Evolutionary conservation across 2,113 vertebrate species (phyloP), one percentile per base, ranked within the genome.

Genomic region (Nerophis lumbriciformis): DNA sequence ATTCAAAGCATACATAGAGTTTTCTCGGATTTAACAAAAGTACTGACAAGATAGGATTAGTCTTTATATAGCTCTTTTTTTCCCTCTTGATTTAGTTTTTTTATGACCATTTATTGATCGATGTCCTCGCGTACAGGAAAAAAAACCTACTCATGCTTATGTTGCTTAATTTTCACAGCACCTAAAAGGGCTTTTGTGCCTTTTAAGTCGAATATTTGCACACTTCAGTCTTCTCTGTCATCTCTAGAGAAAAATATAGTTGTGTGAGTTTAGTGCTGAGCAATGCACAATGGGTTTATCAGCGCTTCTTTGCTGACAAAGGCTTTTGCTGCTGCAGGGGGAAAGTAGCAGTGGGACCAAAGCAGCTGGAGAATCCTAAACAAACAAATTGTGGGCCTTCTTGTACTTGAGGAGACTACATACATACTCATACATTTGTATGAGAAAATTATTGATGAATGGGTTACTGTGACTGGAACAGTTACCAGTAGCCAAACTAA

Each of bases 221-320:
- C 36, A 15, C 13, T 38, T 38, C 35, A 54, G 37, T 54, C 35
- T 54, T 54, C 4, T 36, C 35, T 9, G 6, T 15, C 14, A 54
- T 38, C 53, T 38, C 53, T 54, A 9, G 35, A 54, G 53, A 54
- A 14, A 37, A 54, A 54, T 54, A 38, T n/a, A 7, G 4, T 54
- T 54, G 8, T 38, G 53, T 54, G 53, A 54, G 10, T 45, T 11
- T 45, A 12, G 53, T 37, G 36, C 53, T 54, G 36, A 54, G 36
- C 35, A 38, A n/a, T 54, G 35, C 37, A 14, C 28, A 54, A 37
- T 54, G 53, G 53, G 53, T 15, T 54, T 15, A 54, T 37, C 35
- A 37, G 53, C 53, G 1, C 53, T 37, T 35, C 52, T 37, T 35
- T 38, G 53, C 53, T 38, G 53, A 54, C 53, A 54, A n/a, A 54